A percentile compares a stretch with the other conserved stretches of the same genome.
These are phyloP conservation scores for Campoletis sonorensis DNA, from an alignment of 1,140 invertebrate genomes.

Conservation along the genomic window DNA sequence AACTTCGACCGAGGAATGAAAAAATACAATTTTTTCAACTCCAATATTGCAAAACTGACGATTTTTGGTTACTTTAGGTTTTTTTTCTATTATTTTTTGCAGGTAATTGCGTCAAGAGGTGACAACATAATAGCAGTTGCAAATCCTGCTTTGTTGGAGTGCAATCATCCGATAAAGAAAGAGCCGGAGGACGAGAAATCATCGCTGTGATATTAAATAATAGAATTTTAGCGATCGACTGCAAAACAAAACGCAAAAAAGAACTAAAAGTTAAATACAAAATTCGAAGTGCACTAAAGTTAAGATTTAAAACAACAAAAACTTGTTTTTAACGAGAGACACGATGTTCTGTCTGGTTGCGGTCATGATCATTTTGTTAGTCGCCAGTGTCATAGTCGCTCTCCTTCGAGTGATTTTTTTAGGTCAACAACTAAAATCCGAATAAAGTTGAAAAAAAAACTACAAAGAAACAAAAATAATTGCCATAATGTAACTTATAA, in stretches of 20 bases:
- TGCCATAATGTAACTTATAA: conserved; percentile 19
- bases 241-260: neutral
- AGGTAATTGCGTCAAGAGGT: conserved; percentile 89
- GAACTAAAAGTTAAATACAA: too few species aligned
- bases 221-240: conserved; percentile 39
- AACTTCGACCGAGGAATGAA: too few species aligned
- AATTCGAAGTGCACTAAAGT: neutral
- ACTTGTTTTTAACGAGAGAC: neutral
- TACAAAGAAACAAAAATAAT: neutral
- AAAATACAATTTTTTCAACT: too few species aligned
- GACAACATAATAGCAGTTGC: conserved; percentile 92
- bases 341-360: neutral
- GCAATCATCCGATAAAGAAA: conserved; percentile 74
- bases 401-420: too few species aligned
- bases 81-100: conserved; percentile 55
- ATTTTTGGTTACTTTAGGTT: neutral
- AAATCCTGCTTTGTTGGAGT: conserved; percentile 85
- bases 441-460: neutral
- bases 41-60: too few species aligned
- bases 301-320: too few species aligned
- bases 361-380: conserved; percentile 18
- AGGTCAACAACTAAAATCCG: too few species aligned
- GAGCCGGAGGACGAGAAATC: conserved; percentile 69
- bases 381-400: too few species aligned
- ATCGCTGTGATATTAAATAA: conserved; percentile 66